These are phyloP conservation scores for Pycnonotus jocosus DNA, from an alignment of 2,113 vertebrate genomes.

Conservation along the genomic window DNA sequence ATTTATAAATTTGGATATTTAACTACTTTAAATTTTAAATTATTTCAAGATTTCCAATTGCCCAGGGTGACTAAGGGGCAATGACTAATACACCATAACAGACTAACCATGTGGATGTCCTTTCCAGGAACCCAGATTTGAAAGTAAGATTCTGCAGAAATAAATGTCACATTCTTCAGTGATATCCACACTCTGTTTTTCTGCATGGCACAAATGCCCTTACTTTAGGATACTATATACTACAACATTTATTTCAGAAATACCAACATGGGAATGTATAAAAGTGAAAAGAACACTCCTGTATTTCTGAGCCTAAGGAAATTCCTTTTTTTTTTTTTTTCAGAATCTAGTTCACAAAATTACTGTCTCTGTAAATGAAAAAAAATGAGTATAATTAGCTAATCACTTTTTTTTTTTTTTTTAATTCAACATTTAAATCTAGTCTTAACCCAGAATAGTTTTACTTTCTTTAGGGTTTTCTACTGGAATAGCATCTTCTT, in stretches of 20 bases:
- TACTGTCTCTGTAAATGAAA: background rate
- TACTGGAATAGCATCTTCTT: background rate
- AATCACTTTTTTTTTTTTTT: background rate
- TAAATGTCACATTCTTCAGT: background rate
- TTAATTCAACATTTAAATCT: background rate
- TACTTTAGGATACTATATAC: background rate
- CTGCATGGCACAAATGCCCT: background rate
- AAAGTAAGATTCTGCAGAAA: constrained; percentile 3
- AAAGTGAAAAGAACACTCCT: background rate
- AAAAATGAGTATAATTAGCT: background rate
- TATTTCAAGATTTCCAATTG: background rate
- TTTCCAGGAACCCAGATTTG: background rate
- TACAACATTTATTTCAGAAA: background rate
- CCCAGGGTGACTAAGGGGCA: background rate
- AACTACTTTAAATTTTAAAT: background rate
- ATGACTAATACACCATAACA: background rate
- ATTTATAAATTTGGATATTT: background rate
- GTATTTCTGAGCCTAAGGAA: background rate
- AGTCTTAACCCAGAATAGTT: background rate
- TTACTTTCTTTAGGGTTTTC: background rate
- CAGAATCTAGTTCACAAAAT: background rate
- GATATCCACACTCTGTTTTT: background rate
- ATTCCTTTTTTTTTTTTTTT: background rate
- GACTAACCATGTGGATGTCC: background rate
- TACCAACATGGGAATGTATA: background rate